Evolutionary conservation across 2,113 vertebrate species (phyloP), one percentile per base, ranked within the genome.

Genomic region (Jacana jacana): DNA sequence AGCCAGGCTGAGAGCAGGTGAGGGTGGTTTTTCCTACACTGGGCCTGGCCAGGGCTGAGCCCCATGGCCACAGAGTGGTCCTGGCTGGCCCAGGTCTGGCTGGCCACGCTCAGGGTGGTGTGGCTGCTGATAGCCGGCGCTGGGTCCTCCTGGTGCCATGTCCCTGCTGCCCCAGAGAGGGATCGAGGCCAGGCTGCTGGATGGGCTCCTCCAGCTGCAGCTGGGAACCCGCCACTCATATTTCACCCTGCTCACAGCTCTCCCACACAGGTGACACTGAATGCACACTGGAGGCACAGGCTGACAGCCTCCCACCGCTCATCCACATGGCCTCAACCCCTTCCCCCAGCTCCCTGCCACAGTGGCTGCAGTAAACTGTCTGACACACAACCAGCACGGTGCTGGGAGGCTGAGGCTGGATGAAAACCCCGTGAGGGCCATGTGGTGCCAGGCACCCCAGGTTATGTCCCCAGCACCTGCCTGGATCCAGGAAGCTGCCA

Each of bases 251-350:
- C 88, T 68, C 7, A 3, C 86, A 75, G 93, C 81, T 91, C 93
- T 94, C 81, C 93, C 70, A 24, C 78, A 33, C 60, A 57, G 86
- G 91, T 96, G 96, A 97, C 96, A 97, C 91, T 57, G 4, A 94
- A 95, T 94, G 89, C 95, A 39, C 65, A 4, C 95, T 81, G 85
- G 42, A 89, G 89, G 71, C 93, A 81, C 19, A 37, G 77, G 77
- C 91, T 55, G 77, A 8, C 14, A 16, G 88, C 71, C 75, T 64
- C 58, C 54, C 57, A 9, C 82, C 55, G 52, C 7, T 72, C 49
- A 6, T 92, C 89, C 88, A 93, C 86, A 23, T 83, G 55, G 86
- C 75, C 75, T 13, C 44, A 35, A 71, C 28, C 75, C 54, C 68
- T 19, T 54, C 13, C 46, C 75, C 28, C 61, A 15, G 3, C 81